These are phyloP conservation scores for Gila robusta DNA, from an alignment of 2,797 vertebrate species.

Conservation along the genomic window DNA sequence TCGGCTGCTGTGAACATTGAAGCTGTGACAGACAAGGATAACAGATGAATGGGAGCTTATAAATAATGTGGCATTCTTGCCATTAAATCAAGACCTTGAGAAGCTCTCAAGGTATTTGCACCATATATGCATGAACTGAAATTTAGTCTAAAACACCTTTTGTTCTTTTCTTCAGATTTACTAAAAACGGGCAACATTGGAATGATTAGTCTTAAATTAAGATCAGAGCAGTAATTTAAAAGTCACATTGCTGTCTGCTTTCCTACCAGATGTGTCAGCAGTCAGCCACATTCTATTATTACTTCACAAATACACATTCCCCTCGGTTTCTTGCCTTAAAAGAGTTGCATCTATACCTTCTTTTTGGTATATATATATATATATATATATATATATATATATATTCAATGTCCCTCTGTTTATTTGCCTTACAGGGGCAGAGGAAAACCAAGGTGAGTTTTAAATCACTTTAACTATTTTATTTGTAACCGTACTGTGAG, in stretches of 20 bases:
- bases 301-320: background rate
- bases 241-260: background rate
- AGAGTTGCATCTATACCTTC: background rate
- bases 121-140: too few relatives aligned
- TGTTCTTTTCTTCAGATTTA: background rate
- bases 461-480: background rate
- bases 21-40: background rate
- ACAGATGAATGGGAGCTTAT: constrained; percentile 8
- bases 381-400: background rate
- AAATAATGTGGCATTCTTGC: constrained; percentile 3
- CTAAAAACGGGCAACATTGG: background rate
- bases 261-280: background rate
- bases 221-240: background rate
- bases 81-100: constrained; percentile 18
- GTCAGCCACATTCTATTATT: too few relatives aligned
- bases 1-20: background rate
- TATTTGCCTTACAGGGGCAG: constrained; percentile 53
- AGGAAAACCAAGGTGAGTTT: constrained; percentile 59
- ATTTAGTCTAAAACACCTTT: background rate
- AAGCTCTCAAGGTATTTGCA: too few relatives aligned
- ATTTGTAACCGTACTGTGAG: background rate
- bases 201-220: background rate
- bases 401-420: background rate
- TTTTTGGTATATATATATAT: background rate
- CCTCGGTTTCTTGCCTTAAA: background rate